Percentiles rank a stretch among this genome's conserved stretches.
These are phyloP conservation scores for Dallia pectoralis DNA, from an alignment of 2,797 vertebrate genomes.

Conservation along the genomic window DNA sequence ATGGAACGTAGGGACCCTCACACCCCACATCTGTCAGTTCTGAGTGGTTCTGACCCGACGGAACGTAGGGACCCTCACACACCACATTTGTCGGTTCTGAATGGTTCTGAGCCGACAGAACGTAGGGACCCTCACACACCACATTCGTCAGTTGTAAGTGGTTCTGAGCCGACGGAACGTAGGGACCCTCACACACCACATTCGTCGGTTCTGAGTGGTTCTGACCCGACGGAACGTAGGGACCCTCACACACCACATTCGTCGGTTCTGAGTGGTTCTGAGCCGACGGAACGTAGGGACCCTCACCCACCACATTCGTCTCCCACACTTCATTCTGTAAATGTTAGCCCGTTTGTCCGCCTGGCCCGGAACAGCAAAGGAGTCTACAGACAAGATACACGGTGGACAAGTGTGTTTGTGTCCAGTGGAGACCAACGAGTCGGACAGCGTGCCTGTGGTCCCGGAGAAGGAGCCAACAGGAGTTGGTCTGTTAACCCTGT, in stretches of 20 bases:
- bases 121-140: too few species aligned
- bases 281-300: background rate
- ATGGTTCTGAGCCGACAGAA: slow-evolving; percentile 15
- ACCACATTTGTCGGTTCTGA: background rate
- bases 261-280: slow-evolving; percentile 8
- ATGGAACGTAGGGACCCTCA: background rate
- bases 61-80: background rate
- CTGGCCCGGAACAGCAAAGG: slow-evolving; percentile 37
- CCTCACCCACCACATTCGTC: background rate
- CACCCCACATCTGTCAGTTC: background rate
- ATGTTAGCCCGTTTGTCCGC: slow-evolving; percentile 19
- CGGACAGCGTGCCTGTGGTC: slow-evolving; percentile 16
- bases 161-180: slow-evolving; percentile 10
- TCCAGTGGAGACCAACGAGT: background rate
- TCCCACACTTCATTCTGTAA: slow-evolving; percentile 27
- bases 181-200: background rate
- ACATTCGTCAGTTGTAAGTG: background rate
- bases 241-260: background rate
- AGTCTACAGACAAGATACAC: background rate
- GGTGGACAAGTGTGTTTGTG: slow-evolving; percentile 5
- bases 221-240: slow-evolving; percentile 7
- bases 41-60: slow-evolving; percentile 12
- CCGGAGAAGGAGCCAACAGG: background rate
- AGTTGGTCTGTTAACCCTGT: slow-evolving; percentile 15
- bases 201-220: background rate